These are phyloP conservation scores for Phasianus colchicus DNA, from an alignment of 2,113 vertebrate genomes.

Conservation along the genomic window DNA sequence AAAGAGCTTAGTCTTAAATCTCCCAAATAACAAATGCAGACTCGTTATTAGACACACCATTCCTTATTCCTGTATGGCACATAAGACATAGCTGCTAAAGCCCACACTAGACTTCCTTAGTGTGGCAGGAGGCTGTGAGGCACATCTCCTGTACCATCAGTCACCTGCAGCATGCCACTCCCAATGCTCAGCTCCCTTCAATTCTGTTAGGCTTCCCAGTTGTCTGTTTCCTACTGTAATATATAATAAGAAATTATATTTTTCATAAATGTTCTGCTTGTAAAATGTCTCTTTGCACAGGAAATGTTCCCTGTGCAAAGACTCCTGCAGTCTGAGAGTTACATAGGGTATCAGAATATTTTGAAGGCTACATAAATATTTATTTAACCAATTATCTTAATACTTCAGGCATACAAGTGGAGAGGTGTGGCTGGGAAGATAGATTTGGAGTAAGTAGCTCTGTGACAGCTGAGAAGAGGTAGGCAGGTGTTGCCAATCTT, in stretches of 20 bases:
- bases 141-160: neutral
- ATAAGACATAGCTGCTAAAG: neutral
- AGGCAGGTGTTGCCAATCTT: conserved; percentile 28
- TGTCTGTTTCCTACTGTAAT: neutral
- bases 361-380: neutral
- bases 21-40: neutral
- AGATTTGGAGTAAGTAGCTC: conserved; percentile 51
- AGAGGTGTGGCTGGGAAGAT: conserved; percentile 1
- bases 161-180: neutral
- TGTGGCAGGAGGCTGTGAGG: neutral
- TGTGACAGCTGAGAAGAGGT: conserved; percentile 10
- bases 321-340: neutral
- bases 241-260: neutral
- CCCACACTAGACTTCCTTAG: neutral
- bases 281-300: neutral
- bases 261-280: neutral
- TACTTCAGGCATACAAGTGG: neutral
- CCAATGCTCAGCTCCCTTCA: neutral
- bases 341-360: neutral
- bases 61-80: neutral
- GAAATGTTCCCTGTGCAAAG: neutral
- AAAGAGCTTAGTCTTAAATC: neutral
- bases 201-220: neutral
- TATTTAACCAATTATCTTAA: neutral
- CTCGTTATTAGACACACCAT: neutral